phyloP scores from a whole-genome alignment of 2,888 invertebrate genomes.

The Brachynemurus nebulosus region DNA sequence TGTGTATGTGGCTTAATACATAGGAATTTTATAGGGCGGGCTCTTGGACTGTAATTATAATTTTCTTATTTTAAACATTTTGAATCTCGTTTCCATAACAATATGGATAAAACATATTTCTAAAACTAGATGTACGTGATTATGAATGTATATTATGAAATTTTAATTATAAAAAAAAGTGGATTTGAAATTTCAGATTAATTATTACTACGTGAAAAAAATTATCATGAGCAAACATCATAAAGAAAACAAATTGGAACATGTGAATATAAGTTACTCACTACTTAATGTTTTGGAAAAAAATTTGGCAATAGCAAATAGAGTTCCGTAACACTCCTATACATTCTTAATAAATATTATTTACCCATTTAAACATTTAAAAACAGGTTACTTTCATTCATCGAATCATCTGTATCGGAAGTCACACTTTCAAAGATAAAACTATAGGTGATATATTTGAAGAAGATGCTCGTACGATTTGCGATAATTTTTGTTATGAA shows the following conservation, averaged over 20 bases:
- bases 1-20: too few species aligned
- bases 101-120: too few species aligned
- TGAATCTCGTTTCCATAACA: too few species aligned
- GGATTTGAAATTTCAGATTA: too few species aligned
- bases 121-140: too few species aligned
- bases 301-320: neutral
- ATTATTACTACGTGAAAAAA: too few species aligned
- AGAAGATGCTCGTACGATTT: neutral
- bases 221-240: too few species aligned
- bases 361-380: neutral
- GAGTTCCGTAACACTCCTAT: neutral
- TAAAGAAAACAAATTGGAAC: conserved; percentile 25
- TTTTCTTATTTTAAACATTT: too few species aligned
- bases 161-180: too few species aligned
- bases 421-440: neutral
- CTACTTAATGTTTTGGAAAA: neutral
- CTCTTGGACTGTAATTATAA: too few species aligned
- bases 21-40: too few species aligned
- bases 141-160: too few species aligned
- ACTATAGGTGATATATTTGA: neutral
- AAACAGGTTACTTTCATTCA: neutral
- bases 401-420: neutral
- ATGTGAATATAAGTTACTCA: neutral
- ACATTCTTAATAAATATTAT: neutral
- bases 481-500: neutral